phyloP scores from a whole-genome alignment of 2,888 invertebrate genomes.

The Drosophila tripunctata region DNA sequence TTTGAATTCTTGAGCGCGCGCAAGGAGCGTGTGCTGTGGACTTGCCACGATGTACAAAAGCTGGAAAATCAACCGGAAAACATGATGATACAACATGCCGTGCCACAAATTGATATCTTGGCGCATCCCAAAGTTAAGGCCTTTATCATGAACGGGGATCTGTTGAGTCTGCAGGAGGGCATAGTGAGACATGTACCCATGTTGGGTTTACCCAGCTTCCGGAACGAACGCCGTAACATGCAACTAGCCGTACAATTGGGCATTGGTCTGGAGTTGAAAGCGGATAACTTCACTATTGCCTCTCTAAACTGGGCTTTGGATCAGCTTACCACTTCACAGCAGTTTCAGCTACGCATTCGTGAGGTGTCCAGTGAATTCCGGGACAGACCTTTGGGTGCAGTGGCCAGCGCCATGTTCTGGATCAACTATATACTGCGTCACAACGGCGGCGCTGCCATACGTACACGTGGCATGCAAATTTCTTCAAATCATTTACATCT shows the following conservation, averaged over 20 bases:
- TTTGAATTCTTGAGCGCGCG: slow-evolving; percentile 81
- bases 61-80: slow-evolving; percentile 82
- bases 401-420: slow-evolving; percentile 84
- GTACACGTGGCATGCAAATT: slow-evolving; percentile 77
- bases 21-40: slow-evolving; percentile 84
- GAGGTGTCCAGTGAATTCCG: slow-evolving; percentile 81
- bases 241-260: slow-evolving; percentile 74
- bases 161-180: slow-evolving; percentile 84
- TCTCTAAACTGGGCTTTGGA: slow-evolving; percentile 82
- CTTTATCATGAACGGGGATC: slow-evolving; percentile 84
- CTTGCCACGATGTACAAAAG: slow-evolving; percentile 84
- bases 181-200: slow-evolving; percentile 84
- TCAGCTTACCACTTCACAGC: slow-evolving; percentile 78
- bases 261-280: slow-evolving; percentile 78
- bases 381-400: slow-evolving; percentile 82
- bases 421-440: slow-evolving; percentile 83
- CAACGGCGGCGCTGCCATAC: slow-evolving; percentile 81
- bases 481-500: slow-evolving; percentile 81
- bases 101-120: slow-evolving; percentile 85
- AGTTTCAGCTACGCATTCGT: slow-evolving; percentile 80
- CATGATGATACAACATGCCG: slow-evolving; percentile 84
- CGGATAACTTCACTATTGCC: slow-evolving; percentile 76
- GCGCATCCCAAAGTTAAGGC: slow-evolving; percentile 84
- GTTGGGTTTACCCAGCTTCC: slow-evolving; percentile 84
- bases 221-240: slow-evolving; percentile 83